A percentile compares a stretch with the other conserved stretches of the same genome.
phyloP scores from a whole-genome alignment of 2,113 vertebrate species.

The Cyprinodon variegatus region DNA sequence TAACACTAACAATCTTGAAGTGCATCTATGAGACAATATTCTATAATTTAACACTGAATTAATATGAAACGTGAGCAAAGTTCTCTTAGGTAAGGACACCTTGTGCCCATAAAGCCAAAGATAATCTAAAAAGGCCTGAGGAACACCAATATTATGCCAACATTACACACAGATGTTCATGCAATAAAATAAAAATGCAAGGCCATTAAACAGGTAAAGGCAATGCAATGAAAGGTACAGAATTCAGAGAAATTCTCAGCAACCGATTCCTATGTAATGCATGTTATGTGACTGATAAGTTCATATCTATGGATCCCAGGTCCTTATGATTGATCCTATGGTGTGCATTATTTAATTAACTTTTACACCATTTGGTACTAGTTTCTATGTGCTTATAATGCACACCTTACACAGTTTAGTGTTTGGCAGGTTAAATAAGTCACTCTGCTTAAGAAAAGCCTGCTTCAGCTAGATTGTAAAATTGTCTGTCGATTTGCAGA shows the following conservation, averaged over 20 bases:
- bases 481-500: too few species aligned
- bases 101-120: background rate
- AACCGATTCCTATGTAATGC: background rate
- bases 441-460: too few species aligned
- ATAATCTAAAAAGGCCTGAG: background rate
- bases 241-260: too few species aligned
- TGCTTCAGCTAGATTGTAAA: too few species aligned
- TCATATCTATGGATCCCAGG: background rate
- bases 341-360: background rate
- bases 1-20: background rate
- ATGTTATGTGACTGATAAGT: background rate
- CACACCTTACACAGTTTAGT: too few species aligned
- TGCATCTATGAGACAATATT: background rate
- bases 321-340: background rate
- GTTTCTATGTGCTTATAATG: too few species aligned
- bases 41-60: background rate
- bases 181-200: background rate
- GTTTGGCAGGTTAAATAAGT: too few species aligned
- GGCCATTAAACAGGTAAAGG: background rate
- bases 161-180: background rate
- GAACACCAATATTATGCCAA: background rate
- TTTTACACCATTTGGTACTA: too few species aligned
- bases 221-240: background rate
- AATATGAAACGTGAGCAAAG: background rate
- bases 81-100: background rate